Percentiles rank a stretch among this genome's conserved stretches.
Conservation (phyloP, 2,797 vertebrate species). For the Paguma larvata region DNA sequence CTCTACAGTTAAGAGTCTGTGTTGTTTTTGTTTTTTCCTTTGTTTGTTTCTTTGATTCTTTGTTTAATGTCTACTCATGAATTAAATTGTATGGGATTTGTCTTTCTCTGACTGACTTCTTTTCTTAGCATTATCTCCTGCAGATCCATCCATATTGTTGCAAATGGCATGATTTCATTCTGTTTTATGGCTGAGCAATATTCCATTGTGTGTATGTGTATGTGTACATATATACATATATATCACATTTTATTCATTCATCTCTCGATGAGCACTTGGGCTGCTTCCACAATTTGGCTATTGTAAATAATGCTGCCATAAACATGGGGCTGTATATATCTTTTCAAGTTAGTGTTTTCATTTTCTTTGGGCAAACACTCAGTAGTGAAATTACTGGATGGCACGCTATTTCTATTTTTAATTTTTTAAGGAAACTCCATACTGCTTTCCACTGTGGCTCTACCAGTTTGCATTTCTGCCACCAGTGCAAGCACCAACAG, state of each 20-base stretch:
- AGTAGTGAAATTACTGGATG: background rate
- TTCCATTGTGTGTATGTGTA: background rate
- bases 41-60: background rate
- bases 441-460: background rate
- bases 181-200: background rate
- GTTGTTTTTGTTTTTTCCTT: background rate
- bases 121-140: background rate
- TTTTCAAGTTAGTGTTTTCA: background rate
- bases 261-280: background rate
- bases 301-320: background rate
- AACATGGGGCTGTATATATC: background rate
- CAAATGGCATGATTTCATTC: background rate
- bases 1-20: background rate
- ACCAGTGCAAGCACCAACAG: background rate
- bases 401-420: background rate
- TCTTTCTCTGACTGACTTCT: background rate
- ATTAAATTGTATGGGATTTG: background rate
- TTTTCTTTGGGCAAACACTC: background rate
- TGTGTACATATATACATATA: background rate
- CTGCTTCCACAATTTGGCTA: background rate
- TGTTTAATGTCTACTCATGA: background rate
- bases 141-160: background rate
- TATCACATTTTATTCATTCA: background rate
- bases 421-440: background rate
- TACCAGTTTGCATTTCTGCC: background rate